Evolutionary conservation across 1,140 invertebrate species (phyloP), one percentile per base, ranked within the genome.

Genomic region (Trichonephila clavata): DNA sequence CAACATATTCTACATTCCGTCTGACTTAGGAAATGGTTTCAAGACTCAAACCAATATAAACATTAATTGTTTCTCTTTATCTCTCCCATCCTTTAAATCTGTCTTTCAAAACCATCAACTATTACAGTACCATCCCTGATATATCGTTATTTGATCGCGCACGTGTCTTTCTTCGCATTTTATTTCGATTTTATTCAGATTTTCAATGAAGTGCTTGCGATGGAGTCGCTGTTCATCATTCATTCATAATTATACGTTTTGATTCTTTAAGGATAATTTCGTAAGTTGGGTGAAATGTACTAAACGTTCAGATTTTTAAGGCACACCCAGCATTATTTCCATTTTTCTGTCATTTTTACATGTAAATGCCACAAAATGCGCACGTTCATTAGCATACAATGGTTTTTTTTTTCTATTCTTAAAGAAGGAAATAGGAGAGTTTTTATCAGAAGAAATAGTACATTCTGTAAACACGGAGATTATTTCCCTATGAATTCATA

Each of bases 301-400:
- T 32, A 77, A 68, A 77, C 71, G 18, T 7, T 7, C 7, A 39
- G 71, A 77, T 32, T 77, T 77, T 77, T 18, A 77, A 18, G 32
- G 32, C 71, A 77, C 71, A 77, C 71, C 71, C 32, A 77, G 71
- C 32, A 77, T 77, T 24, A 68, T 77, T 77, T 77, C 27, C 0
- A 32, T 39, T 77, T 77, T 20, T 77, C 27, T 32, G 27, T 18
- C 32, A 24, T 68, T 68, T 61, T 68, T 68, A 14, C 65, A n/a
- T 68, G 24, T 24, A 13, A 68, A 24, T 27, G 24, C 21, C 18
- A 21, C 60, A 68, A 77, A 27, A 77, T 39, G 14, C 71, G 18
- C 2, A 7, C 5, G 18, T 63, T 1, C 61, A 77, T 77, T 77
- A 32, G 18, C 71, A 77, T 77, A 77, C 71, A 77, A 77, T 77